These are phyloP conservation scores for Tipula confusa DNA, from an alignment of 2,888 invertebrate species.

Conservation along the genomic window DNA sequence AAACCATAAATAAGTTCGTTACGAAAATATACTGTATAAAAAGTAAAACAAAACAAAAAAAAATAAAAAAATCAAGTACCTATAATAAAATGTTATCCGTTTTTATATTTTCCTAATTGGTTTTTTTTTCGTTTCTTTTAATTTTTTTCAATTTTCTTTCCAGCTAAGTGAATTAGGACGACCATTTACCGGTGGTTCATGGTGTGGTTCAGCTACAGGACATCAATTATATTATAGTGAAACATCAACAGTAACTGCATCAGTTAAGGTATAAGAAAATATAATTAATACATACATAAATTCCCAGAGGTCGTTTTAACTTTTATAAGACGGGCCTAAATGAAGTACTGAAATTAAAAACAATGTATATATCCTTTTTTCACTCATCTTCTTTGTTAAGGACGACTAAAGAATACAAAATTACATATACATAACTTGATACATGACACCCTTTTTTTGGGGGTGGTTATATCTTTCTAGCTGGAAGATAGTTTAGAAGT, in stretches of 20 bases:
- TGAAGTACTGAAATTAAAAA: background rate
- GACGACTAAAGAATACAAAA: background rate
- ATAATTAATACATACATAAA: background rate
- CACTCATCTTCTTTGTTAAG: background rate
- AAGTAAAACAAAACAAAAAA: background rate
- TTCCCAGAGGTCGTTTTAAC: background rate
- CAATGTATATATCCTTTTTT: background rate
- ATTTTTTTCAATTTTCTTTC: background rate
- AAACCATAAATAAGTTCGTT: background rate
- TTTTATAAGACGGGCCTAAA: background rate
- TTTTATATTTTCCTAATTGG: too few relatives aligned
- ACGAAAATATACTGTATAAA: background rate
- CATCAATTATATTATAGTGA: constrained; percentile 84
- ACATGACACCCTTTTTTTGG: background rate
- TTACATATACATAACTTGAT: background rate
- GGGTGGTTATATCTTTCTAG: background rate
- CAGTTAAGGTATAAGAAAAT: constrained; percentile 62
- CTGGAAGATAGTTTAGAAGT: background rate
- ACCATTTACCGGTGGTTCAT: constrained; percentile 83
- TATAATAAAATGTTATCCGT: background rate
- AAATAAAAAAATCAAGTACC: background rate
- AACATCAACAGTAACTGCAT: constrained; percentile 82
- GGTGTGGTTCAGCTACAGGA: constrained; percentile 80
- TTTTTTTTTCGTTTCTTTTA: background rate
- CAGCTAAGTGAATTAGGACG: constrained; percentile 77